phyloP scores from a whole-genome alignment of 2,888 invertebrate species.

The Drosophila mimetica region DNA sequence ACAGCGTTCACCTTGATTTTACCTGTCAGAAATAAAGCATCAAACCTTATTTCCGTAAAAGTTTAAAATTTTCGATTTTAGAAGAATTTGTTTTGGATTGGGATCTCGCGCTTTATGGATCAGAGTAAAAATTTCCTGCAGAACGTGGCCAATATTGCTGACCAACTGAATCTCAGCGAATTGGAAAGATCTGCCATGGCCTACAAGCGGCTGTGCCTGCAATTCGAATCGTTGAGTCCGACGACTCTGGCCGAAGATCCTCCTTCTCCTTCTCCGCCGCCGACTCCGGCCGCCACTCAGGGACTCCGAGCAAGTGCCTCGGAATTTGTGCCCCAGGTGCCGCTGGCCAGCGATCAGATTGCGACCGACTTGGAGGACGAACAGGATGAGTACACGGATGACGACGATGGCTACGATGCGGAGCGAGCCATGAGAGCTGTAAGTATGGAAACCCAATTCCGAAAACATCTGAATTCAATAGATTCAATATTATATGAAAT shows the following conservation, averaged over 20 bases:
- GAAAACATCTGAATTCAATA: no score
- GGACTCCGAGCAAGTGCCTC: conserved; percentile 29
- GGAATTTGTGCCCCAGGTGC: conserved; percentile 35
- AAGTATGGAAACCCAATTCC: not conserved
- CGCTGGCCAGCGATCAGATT: conserved; percentile 4
- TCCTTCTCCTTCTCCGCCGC: not conserved
- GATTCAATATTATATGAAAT: no score
- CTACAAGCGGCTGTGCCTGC: conserved; percentile 16
- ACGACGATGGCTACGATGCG: conserved; percentile 8
- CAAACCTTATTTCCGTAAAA: not conserved
- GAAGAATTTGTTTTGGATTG: conserved; percentile 1
- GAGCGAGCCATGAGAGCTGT: conserved; percentile 17
- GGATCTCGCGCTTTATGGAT: conserved; percentile 3
- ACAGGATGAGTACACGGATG: conserved; percentile 12
- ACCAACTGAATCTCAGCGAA: not conserved
- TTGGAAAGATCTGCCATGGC: conserved; percentile 10
- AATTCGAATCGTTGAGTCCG: conserved; percentile 2
- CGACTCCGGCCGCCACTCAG: conserved; percentile 6
- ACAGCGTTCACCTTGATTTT: no score
- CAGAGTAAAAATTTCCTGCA: conserved; percentile 7
- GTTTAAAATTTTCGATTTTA: conserved; percentile 21
- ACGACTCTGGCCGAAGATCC: not conserved
- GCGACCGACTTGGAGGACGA: conserved; percentile 12
- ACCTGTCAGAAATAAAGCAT: conserved; percentile 4
- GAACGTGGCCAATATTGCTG: conserved; percentile 7